phyloP scores from a whole-genome alignment of 2,113 vertebrate species.

The Gadus chalcogrammus region DNA sequence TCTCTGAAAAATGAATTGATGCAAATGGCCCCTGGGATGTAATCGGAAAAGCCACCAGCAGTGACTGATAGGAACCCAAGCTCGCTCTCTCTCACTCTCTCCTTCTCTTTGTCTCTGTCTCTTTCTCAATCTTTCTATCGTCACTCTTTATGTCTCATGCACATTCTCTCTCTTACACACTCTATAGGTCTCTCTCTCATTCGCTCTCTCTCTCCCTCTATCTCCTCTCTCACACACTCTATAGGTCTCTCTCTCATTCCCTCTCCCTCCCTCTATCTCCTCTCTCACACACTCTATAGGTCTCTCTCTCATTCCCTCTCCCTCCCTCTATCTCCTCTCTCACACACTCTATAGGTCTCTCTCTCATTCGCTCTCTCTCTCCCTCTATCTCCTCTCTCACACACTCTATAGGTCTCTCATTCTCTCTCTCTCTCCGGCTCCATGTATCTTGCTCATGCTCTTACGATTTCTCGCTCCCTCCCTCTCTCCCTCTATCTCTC shows the following conservation, averaged over 20 bases:
- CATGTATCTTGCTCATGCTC: constrained; percentile 22
- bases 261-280: constrained; percentile 18
- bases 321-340: constrained; percentile 19
- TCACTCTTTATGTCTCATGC: background rate
- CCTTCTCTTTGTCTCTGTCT: constrained; percentile 10
- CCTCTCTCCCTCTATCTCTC: constrained; percentile 15
- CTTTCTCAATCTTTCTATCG: constrained; percentile 11
- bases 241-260: background rate
- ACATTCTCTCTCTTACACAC: background rate
- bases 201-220: background rate
- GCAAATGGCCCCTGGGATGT: constrained; percentile 45
- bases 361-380: constrained; percentile 27
- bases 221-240: background rate
- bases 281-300: background rate
- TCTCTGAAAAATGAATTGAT: constrained; percentile 46
- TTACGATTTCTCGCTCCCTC: constrained; percentile 21
- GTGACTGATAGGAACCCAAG: constrained; percentile 49
- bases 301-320: background rate
- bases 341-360: background rate
- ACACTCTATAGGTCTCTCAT: constrained; percentile 16
- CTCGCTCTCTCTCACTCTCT: constrained; percentile 23
- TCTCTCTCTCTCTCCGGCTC: constrained; percentile 23
- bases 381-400: too few species aligned
- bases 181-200: background rate
- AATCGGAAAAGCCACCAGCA: constrained; percentile 53